Base-by-base conservation (phyloP, 2,888 invertebrate species). In the Drosophila trichaetosa region DNA sequence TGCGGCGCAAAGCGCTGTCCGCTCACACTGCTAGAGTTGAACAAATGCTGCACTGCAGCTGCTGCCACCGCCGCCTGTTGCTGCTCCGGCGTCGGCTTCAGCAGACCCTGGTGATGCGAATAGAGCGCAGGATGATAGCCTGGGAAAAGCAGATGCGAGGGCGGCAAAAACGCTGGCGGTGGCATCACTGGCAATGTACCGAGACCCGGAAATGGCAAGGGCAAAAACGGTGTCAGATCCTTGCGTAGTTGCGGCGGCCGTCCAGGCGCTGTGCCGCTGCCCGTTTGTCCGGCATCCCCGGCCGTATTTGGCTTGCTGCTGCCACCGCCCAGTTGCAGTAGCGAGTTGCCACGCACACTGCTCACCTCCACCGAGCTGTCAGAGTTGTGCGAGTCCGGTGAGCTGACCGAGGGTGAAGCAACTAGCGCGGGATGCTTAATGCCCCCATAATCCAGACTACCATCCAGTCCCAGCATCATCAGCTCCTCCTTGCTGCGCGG, bases 331-430 rank as follows among this genome's bases (percentile, higher is more conserved):
- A 93, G 82, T 93, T 92, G 89, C 92, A 92, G 82, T 92, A 73
- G 91, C 89, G 73, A 94, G 92, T 94, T 94, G 53, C 94, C 92
- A 83, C 95, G 94, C 60, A 96, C 96, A 73, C 95, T 95, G 79
- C 95, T 95, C 71, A 96, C 94, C 91, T 96, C 96, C 3, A 96
- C 95, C 0, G 97, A 97, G 24, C 96, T 96, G 80, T 97, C 97
- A 24, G 97, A 97, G 90, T 96, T 96, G 88, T 97, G 97, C 0
- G 97, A 97, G 87, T 97, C 97, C 0, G 97, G 97, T 0, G 97
- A 97, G 65, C 96, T 96, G 11, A 96, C 95, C 74, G 96, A 96
- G 0, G 96, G 96, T 0, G 96, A 96, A 2, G 94, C 94, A 13
- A 87, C 87, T 29, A 86, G n/a, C 11, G 92, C 61, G 0, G 82